Conservation (phyloP, 2,797 vertebrate species). For the Anas capensis region DNA sequence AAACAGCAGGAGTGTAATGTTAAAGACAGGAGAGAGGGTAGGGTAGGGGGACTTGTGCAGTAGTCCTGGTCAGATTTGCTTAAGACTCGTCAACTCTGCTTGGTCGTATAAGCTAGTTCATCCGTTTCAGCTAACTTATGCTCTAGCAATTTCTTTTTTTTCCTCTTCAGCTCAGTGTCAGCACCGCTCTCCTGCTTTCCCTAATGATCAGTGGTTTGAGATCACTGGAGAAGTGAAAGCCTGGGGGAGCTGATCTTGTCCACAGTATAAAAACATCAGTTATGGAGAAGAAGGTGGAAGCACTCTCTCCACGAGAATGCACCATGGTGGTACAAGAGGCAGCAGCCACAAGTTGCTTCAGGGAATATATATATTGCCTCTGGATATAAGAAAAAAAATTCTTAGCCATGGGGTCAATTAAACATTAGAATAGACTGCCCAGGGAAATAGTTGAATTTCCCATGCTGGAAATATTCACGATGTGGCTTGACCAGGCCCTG, state of each 20-base stretch:
- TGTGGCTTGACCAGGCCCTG: neutral
- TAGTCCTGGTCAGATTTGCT: neutral
- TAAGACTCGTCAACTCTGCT: neutral
- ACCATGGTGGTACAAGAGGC: accelerated
- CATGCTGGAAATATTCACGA: accelerated
- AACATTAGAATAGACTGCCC: neutral
- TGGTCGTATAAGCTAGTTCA: neutral
- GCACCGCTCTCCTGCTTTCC: neutral
- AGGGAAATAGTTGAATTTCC: neutral
- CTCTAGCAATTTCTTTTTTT: neutral
- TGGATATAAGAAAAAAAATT: neutral
- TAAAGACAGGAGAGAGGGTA: neutral
- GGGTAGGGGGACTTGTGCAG: neutral
- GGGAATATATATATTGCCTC: neutral
- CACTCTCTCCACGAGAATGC: neutral
- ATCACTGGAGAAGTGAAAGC: neutral
- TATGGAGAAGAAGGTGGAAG: neutral
- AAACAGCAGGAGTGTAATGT: neutral
- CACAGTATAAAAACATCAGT: neutral
- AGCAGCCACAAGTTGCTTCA: neutral
- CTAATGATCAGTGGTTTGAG: neutral
- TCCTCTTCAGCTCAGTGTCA: neutral
- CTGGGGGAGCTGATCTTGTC: neutral
- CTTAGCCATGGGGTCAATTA: accelerated
- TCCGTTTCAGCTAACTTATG: neutral